Evolutionary conservation across 2,888 invertebrate species (phyloP).

Genomic region (Pterobdella sp.): DNA sequence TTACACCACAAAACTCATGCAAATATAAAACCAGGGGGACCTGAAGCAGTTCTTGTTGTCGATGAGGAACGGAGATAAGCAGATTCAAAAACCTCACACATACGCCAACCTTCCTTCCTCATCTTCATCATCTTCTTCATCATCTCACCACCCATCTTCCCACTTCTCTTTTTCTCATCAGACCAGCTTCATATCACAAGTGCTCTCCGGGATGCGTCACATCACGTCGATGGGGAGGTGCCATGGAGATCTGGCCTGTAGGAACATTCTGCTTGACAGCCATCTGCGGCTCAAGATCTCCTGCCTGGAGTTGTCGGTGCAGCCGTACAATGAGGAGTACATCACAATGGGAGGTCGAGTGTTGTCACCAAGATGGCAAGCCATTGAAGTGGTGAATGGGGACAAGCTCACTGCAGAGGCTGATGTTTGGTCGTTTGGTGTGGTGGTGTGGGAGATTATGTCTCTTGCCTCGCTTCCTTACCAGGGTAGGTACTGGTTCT

Average conservation of each 20-base stretch:
- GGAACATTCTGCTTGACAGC: constrained; percentile 76
- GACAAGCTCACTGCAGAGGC: constrained; percentile 78
- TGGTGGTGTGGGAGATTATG: constrained; percentile 81
- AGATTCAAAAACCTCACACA: neutral
- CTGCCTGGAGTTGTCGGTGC: constrained; percentile 68
- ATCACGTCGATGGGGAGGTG: constrained; percentile 67
- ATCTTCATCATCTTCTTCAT: constrained; percentile 18
- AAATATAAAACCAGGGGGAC: no score
- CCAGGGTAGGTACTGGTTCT: neutral
- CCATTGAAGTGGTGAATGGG: constrained; percentile 69
- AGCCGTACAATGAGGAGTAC: constrained; percentile 82
- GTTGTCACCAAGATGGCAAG: constrained; percentile 65
- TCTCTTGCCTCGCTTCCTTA: constrained; percentile 68
- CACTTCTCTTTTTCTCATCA: constrained; percentile 21
- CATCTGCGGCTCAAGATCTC: constrained; percentile 77
- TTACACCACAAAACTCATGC: no score
- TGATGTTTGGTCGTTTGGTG: constrained; percentile 83
- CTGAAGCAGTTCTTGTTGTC: constrained; percentile 25
- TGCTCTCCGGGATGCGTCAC: constrained; percentile 70
- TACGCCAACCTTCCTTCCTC: constrained; percentile 18
- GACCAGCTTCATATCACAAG: constrained; percentile 10
- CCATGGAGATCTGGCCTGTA: constrained; percentile 82
- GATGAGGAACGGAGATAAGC: constrained; percentile 12
- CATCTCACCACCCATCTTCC: constrained; percentile 21
- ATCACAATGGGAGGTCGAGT: constrained; percentile 71